A percentile compares a stretch with the other conserved stretches of the same genome.
These are phyloP conservation scores for Drosophila tsacasi DNA, from an alignment of 1,140 invertebrate genomes.

Conservation along the genomic window DNA sequence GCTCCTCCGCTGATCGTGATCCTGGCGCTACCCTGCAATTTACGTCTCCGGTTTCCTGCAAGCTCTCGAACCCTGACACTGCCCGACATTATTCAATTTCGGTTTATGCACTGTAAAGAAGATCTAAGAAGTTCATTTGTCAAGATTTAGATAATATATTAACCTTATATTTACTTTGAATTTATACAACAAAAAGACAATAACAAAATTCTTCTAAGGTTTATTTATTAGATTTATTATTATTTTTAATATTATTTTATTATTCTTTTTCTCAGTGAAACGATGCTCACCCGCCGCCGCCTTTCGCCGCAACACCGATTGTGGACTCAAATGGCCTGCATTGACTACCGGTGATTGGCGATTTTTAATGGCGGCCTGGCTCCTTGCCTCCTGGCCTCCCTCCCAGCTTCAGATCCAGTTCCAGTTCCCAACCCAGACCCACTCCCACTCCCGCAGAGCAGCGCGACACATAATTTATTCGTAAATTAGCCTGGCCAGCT, in stretches of 20 bases:
- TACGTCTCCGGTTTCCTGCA: conserved; percentile 75
- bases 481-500: conserved; percentile 67
- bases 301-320: conserved; percentile 58
- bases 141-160: too few relatives aligned
- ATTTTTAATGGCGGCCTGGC: conserved; percentile 42
- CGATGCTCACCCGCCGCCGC: conserved; percentile 65
- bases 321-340: conserved; percentile 38
- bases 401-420: conserved; percentile 3
- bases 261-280: conserved; percentile 16
- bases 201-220: too few relatives aligned
- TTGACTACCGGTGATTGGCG: conserved; percentile 60
- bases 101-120: background rate
- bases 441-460: conserved; percentile 27
- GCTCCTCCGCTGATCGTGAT: conserved; percentile 32
- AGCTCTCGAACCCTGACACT: conserved; percentile 40
- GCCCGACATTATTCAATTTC: conserved; percentile 37
- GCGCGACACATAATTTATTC: conserved; percentile 69
- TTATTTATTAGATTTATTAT: too few relatives aligned
- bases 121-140: background rate
- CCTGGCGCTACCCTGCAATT: conserved; percentile 73
- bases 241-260: too few relatives aligned
- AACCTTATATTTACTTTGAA: background rate
- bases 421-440: conserved; percentile 1
- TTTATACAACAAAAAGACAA: background rate
- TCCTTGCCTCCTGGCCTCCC: background rate